Evolutionary conservation across 1,140 invertebrate genomes (phyloP), one percentile per base, ranked within the genome.

Genomic region (Saccostrea echinata): DNA sequence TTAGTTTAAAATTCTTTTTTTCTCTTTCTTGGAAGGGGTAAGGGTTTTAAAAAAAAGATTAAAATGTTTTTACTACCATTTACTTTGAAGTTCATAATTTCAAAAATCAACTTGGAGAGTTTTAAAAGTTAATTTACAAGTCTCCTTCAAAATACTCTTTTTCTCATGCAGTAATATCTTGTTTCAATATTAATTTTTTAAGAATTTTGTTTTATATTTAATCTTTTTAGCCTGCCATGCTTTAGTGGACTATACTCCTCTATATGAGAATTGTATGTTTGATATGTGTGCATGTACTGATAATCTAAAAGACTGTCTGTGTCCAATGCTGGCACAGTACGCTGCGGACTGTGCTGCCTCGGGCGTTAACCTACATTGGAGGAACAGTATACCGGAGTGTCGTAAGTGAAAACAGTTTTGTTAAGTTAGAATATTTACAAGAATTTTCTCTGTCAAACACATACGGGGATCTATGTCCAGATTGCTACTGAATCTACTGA

Each of bases 221-320:
- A 30, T 80, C n/a, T 94, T 95, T 94, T 85, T 94, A 97, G 97
- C 96, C n/a, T 98, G 97, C 88, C 97, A 97, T 92, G 96, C 96
- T 95, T 95, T 96, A 90, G 97, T 98, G 16, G 97, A 98, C 93
- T 97, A 97, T 2, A 96, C 97, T 61, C 95, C 96, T 18, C 98
- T 96, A 94, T 97, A 97, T 94, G 96, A 97, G 89, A 96, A 97
- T 93, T 98, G 98, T 94, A 92, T 98, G 88, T 98, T 97, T 94
- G 98, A 98, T 93, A 96, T 98, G 94, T 98, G 98, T 92, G 96
- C 97, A 18, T 98, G 98, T 94, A 96, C 24, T 95, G 90, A 88
- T n/a, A 93, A 92, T 86, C 61, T 93, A 55, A 90, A 87, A 83
- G 92, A 96, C 33, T 98, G 98, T 92, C 95, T 98, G 80, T 98